Percentiles rank a stretch among this genome's conserved stretches.
These are phyloP conservation scores for human (Homo sapiens) DNA, from an alignment of 2,113 vertebrate species.

Conservation along the genomic window GRCh38 chr1:155792001-155792500, in stretches of 20 bases:
- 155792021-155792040: neutral
- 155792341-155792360: neutral
- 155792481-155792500: neutral
- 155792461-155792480: neutral
- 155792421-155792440: neutral
- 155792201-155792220: neutral
- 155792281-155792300: neutral
- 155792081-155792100: neutral
- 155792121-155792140: neutral
- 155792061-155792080: neutral
- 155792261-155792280: neutral
- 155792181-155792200: neutral
- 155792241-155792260: neutral
- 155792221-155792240: neutral
- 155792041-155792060: neutral
- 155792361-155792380: neutral
- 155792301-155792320: neutral
- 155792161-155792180: neutral
- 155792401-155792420: neutral
- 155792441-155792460: no score
- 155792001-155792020: neutral
- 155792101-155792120: fast-evolving
- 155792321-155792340: neutral
- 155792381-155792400: neutral
- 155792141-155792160: neutral